Conservation (phyloP, 23 tunicate species). For the Phallusia fumigata region DNA sequence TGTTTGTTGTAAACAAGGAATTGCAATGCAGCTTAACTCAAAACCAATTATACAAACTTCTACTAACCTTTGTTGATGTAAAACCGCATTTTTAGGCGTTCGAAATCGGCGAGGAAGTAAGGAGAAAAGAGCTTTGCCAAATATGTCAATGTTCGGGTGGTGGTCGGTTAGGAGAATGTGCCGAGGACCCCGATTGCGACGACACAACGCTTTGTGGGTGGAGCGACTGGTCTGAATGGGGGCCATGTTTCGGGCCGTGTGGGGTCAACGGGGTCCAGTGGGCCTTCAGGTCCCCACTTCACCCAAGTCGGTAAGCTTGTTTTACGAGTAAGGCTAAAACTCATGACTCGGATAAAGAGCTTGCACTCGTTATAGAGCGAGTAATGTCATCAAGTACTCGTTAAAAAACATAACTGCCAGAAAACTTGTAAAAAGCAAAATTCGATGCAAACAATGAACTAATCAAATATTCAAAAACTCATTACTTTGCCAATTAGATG, state of each 20-base stretch:
- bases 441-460: too few relatives aligned
- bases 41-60: too few relatives aligned
- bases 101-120: constrained; percentile 38
- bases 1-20: too few relatives aligned
- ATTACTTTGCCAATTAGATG: too few relatives aligned
- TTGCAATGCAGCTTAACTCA: too few relatives aligned
- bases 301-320: constrained; percentile 75
- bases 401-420: too few relatives aligned
- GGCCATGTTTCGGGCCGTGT: constrained; percentile 91
- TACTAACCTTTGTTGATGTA: background rate
- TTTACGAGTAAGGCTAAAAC: too few relatives aligned
- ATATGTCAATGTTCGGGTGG: constrained; percentile 57
- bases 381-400: too few relatives aligned
- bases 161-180: constrained; percentile 43
- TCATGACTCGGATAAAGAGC: too few relatives aligned
- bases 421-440: too few relatives aligned
- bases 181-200: constrained; percentile 39
- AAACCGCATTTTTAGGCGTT: constrained; percentile 9
- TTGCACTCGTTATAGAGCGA: too few relatives aligned
- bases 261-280: constrained; percentile 86
- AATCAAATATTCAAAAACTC: too few relatives aligned
- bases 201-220: constrained; percentile 49
- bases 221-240: constrained; percentile 84
- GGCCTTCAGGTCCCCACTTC: constrained; percentile 63
- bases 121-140: constrained; percentile 32